Base-by-base conservation (phyloP, 2,113 vertebrate species). In the Paraplagusia blochii region DNA sequence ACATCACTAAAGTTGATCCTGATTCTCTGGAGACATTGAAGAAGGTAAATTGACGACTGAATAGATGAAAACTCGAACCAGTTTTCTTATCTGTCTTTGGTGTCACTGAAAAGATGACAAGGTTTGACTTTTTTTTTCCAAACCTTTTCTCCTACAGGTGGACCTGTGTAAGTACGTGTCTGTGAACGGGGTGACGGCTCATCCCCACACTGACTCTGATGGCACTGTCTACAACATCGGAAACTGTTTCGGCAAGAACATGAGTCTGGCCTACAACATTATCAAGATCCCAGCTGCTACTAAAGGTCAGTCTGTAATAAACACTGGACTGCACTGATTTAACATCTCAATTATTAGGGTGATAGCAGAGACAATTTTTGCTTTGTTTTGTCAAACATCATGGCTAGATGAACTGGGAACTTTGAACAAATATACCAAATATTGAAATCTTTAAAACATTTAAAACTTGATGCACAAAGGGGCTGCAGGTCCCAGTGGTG, bases 221-320 rank as follows among this genome's bases (percentile, higher is more conserved):
- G 97, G 97, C 1, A 95, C 95, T 0, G 90, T 98, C 64, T 99
- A 95, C 65, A 99, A 99, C 82, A 96, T 99, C 0, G 97, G 97
- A 0, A 99, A 99, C 52, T 99, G 96, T 85, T 97, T 99, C 68
- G 97, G 97, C 4, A 99, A 98, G 12, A 53, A 78, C 92, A 0
- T 87, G 79, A 85, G 83, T 72, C 82, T 99, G 50, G 95, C 95
- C 49, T 99, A 99, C 61, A 98, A 97, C 76, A 91, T 99, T 49
- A 66, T 98, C 58, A 89, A 85, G 74, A 97, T 95, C 39, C 96
- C 97, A 15, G 93, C 94, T 0, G 84, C 93, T 14, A 92, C 93
- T 74, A 81, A 91, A 91, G 96, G 96, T 97, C 45, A 64, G 46
- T 34, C 9, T 22, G 18, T 29, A 10, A 7, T 16, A 16, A 1